These are phyloP conservation scores for Trypoxylon attenuatum DNA, from an alignment of 2,888 invertebrate genomes.

Conservation along the genomic window DNA sequence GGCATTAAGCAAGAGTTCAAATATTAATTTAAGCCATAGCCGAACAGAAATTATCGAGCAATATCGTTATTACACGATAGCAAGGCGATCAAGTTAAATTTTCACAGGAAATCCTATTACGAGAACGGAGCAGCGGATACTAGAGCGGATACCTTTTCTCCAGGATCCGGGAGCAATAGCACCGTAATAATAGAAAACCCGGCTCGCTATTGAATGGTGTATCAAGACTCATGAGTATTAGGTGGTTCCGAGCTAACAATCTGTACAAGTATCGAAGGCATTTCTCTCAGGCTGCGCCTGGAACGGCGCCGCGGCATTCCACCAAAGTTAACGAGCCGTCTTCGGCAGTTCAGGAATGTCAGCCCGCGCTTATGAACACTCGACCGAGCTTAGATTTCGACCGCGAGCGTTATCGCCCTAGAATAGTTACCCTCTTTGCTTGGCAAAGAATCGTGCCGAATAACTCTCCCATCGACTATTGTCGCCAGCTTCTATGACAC, in stretches of 20 bases:
- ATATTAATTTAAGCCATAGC: too few relatives aligned
- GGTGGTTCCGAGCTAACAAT: conserved; percentile 38
- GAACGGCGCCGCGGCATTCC: conserved; percentile 37
- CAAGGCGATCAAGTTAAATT: too few relatives aligned
- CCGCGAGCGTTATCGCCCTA: not conserved
- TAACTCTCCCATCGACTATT: not conserved
- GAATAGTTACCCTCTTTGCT: not conserved
- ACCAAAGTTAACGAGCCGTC: conserved; percentile 45
- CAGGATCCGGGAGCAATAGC: not conserved
- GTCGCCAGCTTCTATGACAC: too few relatives aligned
- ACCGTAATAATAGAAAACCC: conserved; percentile 15
- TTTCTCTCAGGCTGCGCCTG: conserved; percentile 27
- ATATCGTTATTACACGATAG: too few relatives aligned
- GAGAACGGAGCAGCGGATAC: too few relatives aligned
- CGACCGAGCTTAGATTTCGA: conserved; percentile 18
- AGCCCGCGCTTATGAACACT: conserved; percentile 39
- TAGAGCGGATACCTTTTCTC: too few relatives aligned
- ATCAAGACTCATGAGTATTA: conserved; percentile 32
- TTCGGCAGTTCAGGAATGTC: conserved; percentile 41
- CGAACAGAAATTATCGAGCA: too few relatives aligned
- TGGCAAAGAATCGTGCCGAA: conserved; percentile 15
- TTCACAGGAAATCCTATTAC: too few relatives aligned
- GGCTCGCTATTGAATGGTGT: conserved; percentile 21
- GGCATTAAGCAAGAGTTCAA: too few relatives aligned
- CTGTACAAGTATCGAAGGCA: conserved; percentile 48